These are phyloP conservation scores for Etheostoma spectabile DNA, from an alignment of 2,113 vertebrate species.

Conservation along the genomic window DNA sequence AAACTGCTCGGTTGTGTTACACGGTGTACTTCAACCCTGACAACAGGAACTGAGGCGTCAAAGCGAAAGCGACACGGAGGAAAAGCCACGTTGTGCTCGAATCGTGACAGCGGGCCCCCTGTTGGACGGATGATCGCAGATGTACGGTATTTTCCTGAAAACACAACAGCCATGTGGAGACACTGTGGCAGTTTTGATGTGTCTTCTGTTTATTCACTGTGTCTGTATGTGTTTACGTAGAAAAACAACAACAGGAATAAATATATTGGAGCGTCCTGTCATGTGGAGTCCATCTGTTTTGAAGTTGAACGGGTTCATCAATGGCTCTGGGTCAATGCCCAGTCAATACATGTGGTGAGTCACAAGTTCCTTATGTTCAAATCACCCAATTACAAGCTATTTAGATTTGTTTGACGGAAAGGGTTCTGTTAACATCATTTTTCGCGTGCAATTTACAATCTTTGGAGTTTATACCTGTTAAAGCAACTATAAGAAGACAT, in stretches of 20 bases:
- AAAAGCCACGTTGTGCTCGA: constrained; percentile 29
- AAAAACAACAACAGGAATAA: constrained; percentile 18
- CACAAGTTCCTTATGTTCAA: neutral
- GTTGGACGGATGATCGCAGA: constrained; percentile 26
- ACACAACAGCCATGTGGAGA: constrained; percentile 44
- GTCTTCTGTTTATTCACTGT: constrained; percentile 23
- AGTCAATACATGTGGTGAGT: neutral
- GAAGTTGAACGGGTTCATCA: constrained; percentile 24
- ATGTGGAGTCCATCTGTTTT: constrained; percentile 25
- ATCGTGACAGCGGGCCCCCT: constrained; percentile 44
- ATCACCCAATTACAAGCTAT: neutral
- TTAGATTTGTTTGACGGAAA: neutral
- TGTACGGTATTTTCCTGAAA: constrained; percentile 23
- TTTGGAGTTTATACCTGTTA: neutral
- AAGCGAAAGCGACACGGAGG: constrained; percentile 27
- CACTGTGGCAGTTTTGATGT: constrained; percentile 20
- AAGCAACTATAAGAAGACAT: no score
- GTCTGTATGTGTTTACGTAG: constrained; percentile 10
- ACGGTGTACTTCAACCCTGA: constrained; percentile 47
- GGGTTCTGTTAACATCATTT: neutral
- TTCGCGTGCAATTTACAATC: neutral
- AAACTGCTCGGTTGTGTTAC: constrained; percentile 42
- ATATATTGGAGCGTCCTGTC: constrained; percentile 38
- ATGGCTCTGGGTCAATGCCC: neutral
- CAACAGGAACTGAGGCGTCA: constrained; percentile 58